These are phyloP conservation scores for Drosophila rellima DNA, from an alignment of 2,888 invertebrate species.

Conservation along the genomic window DNA sequence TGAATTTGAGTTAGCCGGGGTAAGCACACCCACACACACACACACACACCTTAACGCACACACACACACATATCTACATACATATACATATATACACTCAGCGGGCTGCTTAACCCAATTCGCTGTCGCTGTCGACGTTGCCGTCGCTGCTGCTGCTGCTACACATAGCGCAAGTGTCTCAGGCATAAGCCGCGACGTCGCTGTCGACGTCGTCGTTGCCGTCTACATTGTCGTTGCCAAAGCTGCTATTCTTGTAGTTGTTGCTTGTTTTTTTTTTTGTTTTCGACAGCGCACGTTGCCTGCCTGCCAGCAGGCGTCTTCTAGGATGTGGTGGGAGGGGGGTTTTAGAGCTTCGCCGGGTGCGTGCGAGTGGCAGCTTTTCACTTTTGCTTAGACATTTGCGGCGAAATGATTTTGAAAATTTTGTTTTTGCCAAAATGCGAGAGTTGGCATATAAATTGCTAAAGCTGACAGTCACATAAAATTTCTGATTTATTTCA, in stretches of 20 bases:
- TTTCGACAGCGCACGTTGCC: constrained; percentile 38
- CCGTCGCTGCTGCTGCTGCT: constrained; percentile 15
- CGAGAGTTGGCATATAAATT: constrained; percentile 43
- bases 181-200: constrained; percentile 34
- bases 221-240: constrained; percentile 17
- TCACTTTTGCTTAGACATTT: constrained; percentile 59
- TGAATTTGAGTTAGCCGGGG: constrained; percentile 73
- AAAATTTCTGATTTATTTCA: background rate
- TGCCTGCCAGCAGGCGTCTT: constrained; percentile 29
- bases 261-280: constrained; percentile 54
- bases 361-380: constrained; percentile 67
- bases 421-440: constrained; percentile 23
- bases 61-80: constrained; percentile 10
- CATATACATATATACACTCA: constrained; percentile 27
- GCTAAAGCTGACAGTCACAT: background rate
- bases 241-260: constrained; percentile 27
- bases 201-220: constrained; percentile 20
- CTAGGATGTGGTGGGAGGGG: background rate
- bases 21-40: constrained; percentile 46
- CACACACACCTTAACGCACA: constrained; percentile 14
- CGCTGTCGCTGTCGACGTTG: constrained; percentile 32
- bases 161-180: constrained; percentile 62
- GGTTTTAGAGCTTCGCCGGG: constrained; percentile 16
- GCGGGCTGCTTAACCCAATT: constrained; percentile 78
- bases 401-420: constrained; percentile 57